Base-by-base conservation (phyloP, 1,140 invertebrate species). In the Bombus pyrosoma region DNA sequence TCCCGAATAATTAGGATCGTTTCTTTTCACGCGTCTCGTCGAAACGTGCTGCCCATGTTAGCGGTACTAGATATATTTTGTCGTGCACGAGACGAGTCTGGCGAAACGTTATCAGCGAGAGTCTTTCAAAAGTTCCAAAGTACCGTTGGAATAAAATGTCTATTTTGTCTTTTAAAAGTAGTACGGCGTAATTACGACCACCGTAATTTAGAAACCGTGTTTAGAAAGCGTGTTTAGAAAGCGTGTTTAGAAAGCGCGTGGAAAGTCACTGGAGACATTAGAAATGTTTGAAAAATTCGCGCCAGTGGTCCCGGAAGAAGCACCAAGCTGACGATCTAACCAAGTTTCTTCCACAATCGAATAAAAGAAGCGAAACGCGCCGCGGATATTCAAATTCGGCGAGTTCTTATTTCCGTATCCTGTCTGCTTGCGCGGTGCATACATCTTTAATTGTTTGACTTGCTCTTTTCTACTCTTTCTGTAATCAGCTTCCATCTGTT, bases 1-100 rank as follows among this genome's bases (percentile, higher is more conserved):
- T 81, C 6, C 34, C 62, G 62, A 41, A 79, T 79, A 79, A 79
- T 79, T 79, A 79, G 41, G 62, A 79, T 79, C 62, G 59, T 68
- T 68, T 47, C 22, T 68, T 66, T 68, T 34, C 39, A 13, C 25
- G 53, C 37, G 32, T 15, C 32, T 13, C 73, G 22, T 37, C 47
- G 28, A 15, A 34, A 74, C n/a, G 34, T 9, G 10, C 9, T 25
- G 8, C 10, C 57, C n/a, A 59, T 76, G 10, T 76, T 59, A 76
- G 15, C 53, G 4, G 22, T 15, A 3, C 32, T 18, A 15, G 22
- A 12, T 32, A n/a, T 37, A 32, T 34, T 10, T 74, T 59, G 12
- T 37, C 5, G 2, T 2, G 37, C 15, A 22, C 34, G 22, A 57
- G 59, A 28, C 37, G 22, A 37, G 39, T 39, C 39, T 39, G 39